Percentiles rank a stretch among this genome's conserved stretches.
Conservation (phyloP, 30 jellyfish, hydroid and myxozoan genomes). For the Aurelia coerulea region DNA sequence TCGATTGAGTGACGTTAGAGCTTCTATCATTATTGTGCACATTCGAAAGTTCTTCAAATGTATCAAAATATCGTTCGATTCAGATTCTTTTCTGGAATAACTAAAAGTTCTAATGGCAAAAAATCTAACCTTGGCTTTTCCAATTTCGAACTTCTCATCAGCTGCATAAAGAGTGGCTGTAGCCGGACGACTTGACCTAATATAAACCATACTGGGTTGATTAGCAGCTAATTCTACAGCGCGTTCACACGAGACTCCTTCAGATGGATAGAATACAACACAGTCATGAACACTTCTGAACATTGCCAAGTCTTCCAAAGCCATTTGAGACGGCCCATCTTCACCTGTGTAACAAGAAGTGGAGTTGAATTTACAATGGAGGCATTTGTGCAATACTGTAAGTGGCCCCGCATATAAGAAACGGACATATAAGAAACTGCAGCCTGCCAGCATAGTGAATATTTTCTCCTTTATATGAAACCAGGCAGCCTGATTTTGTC, state of each 20-base stretch:
- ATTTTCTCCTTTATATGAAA: no score
- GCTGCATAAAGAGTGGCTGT: conserved; percentile 66
- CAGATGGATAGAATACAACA: conserved; percentile 98
- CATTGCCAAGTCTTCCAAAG: conserved; percentile 94
- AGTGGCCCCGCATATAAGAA: no score
- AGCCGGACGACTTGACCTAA: conserved; percentile 95
- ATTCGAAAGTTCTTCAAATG: no score
- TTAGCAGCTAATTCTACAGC: conserved; percentile 99
- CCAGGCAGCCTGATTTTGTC: no score
- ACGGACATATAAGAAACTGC: no score
- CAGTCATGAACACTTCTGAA: conserved; percentile 90
- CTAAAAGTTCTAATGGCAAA: no score
- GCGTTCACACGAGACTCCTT: conserved; percentile 95
- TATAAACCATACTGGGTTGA: conserved; percentile 84
- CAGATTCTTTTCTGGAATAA: no score
- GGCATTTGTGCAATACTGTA: not conserved
- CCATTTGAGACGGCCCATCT: conserved; percentile 99
- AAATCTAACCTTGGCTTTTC: conserved; percentile 82
- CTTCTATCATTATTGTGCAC: no score
- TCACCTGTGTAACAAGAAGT: conserved; percentile 74
- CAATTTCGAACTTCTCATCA: conserved; percentile 85
- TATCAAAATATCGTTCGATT: no score
- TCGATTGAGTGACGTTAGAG: no score
- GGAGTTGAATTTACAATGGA: not conserved
- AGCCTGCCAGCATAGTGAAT: no score